Evolutionary conservation across 2,888 invertebrate species (phyloP).

Genomic region (Tachina fera): DNA sequence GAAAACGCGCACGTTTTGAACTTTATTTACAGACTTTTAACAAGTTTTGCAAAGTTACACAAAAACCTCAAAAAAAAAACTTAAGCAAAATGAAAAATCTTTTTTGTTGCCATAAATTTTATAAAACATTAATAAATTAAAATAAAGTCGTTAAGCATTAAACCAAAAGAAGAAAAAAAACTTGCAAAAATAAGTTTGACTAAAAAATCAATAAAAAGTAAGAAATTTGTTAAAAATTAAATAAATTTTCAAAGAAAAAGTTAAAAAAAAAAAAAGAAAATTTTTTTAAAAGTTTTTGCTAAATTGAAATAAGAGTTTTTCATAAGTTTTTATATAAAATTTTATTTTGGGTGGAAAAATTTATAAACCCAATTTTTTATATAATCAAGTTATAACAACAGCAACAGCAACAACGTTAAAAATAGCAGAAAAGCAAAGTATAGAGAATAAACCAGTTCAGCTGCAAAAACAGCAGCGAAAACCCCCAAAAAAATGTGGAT

Average conservation of each 20-base stretch:
- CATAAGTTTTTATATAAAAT: not conserved
- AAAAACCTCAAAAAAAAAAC: conserved; percentile 1
- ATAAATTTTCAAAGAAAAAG: not conserved
- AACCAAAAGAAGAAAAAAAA: conserved; percentile 7
- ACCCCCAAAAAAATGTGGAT: not conserved
- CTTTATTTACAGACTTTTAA: conserved; percentile 34
- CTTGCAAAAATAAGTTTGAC: not conserved
- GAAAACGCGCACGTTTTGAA: conserved; percentile 65
- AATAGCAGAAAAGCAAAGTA: conserved; percentile 39
- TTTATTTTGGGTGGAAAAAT: conserved; percentile 28
- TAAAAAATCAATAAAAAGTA: conserved; percentile 26
- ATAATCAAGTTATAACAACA: conserved; percentile 66
- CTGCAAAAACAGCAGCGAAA: conserved; percentile 43
- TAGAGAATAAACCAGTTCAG: conserved; percentile 67
- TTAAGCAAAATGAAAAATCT: not conserved
- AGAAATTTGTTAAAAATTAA: not conserved
- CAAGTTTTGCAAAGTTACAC: conserved; percentile 46
- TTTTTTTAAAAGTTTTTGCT: not conserved
- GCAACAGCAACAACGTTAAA: conserved; percentile 41
- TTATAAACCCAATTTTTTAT: conserved; percentile 59
- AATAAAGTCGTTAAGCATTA: not conserved
- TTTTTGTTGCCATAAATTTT: not conserved
- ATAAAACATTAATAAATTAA: not conserved
- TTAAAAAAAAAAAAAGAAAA: not conserved
- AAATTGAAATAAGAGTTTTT: not conserved